Percentiles rank a stretch among this genome's conserved stretches.
phyloP scores from a whole-genome alignment of 2,113 vertebrate genomes.

The Neogobius melanostomus region DNA sequence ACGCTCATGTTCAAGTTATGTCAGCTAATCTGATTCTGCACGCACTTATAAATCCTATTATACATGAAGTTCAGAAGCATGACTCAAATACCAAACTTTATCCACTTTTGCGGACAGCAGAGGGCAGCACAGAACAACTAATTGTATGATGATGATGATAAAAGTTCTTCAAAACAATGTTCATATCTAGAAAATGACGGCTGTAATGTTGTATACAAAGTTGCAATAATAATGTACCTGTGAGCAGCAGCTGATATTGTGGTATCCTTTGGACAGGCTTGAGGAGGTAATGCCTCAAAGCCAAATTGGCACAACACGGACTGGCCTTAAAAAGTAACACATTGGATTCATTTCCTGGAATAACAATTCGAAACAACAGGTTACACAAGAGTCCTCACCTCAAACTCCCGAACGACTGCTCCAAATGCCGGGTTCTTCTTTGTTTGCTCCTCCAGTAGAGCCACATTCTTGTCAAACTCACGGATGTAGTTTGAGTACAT shows the following conservation, averaged over 20 bases:
- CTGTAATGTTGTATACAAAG: neutral
- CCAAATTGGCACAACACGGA: slow-evolving; percentile 90
- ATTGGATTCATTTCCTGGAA: neutral
- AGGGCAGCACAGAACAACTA: slow-evolving; percentile 41
- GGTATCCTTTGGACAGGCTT: slow-evolving; percentile 98
- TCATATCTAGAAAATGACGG: neutral
- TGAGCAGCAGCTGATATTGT: slow-evolving; percentile 92
- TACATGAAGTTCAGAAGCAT: slow-evolving; percentile 7
- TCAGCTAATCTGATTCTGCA: slow-evolving; percentile 52
- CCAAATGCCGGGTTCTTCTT: slow-evolving; percentile 88
- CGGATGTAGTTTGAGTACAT: slow-evolving; percentile 99
- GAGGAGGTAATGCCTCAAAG: slow-evolving; percentile 94
- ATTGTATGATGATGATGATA: neutral
- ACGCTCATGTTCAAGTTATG: slow-evolving; percentile 50
- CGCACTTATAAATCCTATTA: slow-evolving; percentile 47
- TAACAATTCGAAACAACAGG: slow-evolving; percentile 39
- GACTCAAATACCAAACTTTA: slow-evolving; percentile 1
- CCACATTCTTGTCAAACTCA: slow-evolving; percentile 95
- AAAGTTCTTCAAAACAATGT: too few relatives aligned
- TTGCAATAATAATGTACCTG: slow-evolving; percentile 76
- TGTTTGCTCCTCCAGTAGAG: slow-evolving; percentile 92
- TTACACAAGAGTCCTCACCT: slow-evolving; percentile 78
- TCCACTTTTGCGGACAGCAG: slow-evolving; percentile 38
- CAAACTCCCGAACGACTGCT: slow-evolving; percentile 87
- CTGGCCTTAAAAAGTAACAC: slow-evolving; percentile 78